These are phyloP conservation scores for Sitta carolinensis DNA, from an alignment of 2,797 vertebrate species.

Conservation along the genomic window DNA sequence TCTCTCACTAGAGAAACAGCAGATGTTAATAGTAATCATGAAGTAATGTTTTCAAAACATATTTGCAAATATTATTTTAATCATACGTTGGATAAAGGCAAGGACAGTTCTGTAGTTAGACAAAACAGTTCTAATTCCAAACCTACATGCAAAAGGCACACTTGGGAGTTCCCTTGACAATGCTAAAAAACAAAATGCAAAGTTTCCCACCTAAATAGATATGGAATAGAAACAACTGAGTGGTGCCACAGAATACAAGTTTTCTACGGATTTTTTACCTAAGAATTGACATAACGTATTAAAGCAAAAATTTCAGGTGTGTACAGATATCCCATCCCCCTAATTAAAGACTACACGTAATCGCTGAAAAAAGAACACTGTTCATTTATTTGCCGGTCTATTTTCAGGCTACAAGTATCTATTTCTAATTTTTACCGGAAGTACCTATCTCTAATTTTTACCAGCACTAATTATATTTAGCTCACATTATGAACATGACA, in stretches of 20 bases:
- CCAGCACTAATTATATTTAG: background rate
- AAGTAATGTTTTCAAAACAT: background rate
- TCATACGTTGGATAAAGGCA: background rate
- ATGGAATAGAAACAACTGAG: accelerated
- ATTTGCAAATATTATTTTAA: background rate
- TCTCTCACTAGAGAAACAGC: background rate
- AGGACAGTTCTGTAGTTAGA: background rate
- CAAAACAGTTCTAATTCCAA: background rate
- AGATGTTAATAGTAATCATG: background rate
- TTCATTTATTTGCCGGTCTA: background rate
- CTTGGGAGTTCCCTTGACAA: background rate
- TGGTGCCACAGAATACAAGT: background rate
- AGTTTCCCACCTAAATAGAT: background rate
- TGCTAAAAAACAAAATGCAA: background rate
- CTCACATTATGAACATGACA: background rate
- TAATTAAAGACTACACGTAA: background rate
- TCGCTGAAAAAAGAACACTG: background rate
- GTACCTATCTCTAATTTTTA: background rate
- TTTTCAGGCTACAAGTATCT: background rate
- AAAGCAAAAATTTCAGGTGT: background rate
- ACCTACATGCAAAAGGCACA: background rate
- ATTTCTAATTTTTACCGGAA: background rate
- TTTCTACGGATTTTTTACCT: background rate
- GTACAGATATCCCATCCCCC: background rate
- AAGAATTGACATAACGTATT: background rate